These are phyloP conservation scores for Lasiommata megera DNA, from an alignment of 2,888 invertebrate genomes.

Conservation along the genomic window DNA sequence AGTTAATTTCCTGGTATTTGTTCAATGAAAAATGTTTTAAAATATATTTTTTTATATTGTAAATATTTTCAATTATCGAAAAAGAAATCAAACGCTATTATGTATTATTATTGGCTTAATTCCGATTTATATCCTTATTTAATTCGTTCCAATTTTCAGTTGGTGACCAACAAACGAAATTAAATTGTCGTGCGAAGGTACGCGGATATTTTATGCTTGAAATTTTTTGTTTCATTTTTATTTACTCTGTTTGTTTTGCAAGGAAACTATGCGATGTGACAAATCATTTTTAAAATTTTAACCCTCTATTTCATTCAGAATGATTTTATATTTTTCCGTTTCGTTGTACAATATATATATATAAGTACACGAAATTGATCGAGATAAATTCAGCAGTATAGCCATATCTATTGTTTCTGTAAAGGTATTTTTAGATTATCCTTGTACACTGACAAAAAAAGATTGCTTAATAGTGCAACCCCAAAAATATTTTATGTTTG, in stretches of 20 bases:
- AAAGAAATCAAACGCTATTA: background rate
- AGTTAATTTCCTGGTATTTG: slow-evolving; percentile 27
- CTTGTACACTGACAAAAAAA: too few relatives aligned
- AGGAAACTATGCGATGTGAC: background rate
- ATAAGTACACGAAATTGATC: too few relatives aligned
- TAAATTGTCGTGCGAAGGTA: too few relatives aligned
- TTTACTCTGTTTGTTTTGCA: background rate
- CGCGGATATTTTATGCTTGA: background rate
- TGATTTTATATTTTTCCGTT: too few relatives aligned
- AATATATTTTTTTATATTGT: background rate
- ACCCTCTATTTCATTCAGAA: too few relatives aligned
- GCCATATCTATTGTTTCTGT: too few relatives aligned
- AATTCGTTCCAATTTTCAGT: background rate
- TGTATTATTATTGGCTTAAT: slow-evolving; percentile 8
- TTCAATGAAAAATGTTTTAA: background rate
- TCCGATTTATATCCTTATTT: background rate
- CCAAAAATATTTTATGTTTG: too few relatives aligned
- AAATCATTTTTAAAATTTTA: too few relatives aligned
- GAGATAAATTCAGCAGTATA: too few relatives aligned
- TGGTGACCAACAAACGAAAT: background rate
- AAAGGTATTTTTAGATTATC: too few relatives aligned
- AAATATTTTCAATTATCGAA: slow-evolving; percentile 1
- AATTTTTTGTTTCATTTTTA: background rate
- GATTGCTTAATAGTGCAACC: too few relatives aligned
- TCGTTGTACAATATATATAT: too few relatives aligned